Evolutionary conservation across 1,140 invertebrate species (phyloP).

Genomic region (Bombus ignitus): DNA sequence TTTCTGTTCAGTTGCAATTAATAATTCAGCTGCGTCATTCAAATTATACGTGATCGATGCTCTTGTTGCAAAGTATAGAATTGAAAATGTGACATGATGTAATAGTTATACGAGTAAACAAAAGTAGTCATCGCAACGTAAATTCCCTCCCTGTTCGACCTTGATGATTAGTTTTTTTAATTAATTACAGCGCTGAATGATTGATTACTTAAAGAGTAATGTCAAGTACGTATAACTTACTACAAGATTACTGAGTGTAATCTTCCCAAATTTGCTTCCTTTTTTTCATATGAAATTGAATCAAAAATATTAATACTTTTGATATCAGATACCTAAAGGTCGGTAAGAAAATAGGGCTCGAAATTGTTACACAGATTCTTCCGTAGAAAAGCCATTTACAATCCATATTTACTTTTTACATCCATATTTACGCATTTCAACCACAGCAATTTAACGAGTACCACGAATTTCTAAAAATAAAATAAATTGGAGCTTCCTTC

Average conservation of each 20-base stretch:
- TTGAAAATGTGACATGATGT: conserved; percentile 13
- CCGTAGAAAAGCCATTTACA: neutral
- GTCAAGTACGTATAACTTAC: neutral
- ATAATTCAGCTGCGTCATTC: neutral
- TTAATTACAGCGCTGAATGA: too few relatives aligned
- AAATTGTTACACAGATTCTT: neutral
- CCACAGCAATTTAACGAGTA: too few relatives aligned
- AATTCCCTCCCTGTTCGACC: neutral
- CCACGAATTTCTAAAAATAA: neutral
- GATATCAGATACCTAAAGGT: neutral
- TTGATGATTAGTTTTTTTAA: neutral
- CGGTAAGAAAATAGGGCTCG: too few relatives aligned
- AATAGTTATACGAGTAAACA: conserved; percentile 32
- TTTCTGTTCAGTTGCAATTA: neutral
- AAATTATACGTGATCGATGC: neutral
- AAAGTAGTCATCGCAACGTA: neutral
- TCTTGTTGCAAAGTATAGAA: neutral
- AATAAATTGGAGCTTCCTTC: neutral
- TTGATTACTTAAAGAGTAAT: neutral
- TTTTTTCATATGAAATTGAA: neutral
- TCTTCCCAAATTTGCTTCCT: neutral
- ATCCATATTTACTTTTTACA: too few relatives aligned
- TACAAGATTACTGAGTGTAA: neutral
- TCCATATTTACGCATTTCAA: too few relatives aligned
- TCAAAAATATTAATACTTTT: neutral